These are phyloP conservation scores for Pyrrhia umbra DNA, from an alignment of 2,888 invertebrate genomes.

Conservation along the genomic window DNA sequence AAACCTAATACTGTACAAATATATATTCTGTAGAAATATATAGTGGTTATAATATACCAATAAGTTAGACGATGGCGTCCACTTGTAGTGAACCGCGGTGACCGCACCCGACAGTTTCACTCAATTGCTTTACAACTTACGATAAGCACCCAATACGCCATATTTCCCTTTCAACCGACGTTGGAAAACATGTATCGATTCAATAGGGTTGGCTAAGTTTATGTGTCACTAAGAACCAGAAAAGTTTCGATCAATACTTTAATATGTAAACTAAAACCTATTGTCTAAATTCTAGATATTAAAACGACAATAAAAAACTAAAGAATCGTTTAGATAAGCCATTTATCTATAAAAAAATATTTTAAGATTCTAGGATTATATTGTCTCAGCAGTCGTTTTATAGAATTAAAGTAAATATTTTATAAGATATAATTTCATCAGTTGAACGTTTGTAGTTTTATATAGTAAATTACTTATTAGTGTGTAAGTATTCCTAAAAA, in stretches of 20 bases:
- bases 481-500: too few relatives aligned
- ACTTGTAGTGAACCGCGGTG: slow-evolving; percentile 3
- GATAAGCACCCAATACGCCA: slow-evolving; percentile 33
- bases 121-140: slow-evolving; percentile 36
- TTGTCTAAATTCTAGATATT: too few relatives aligned
- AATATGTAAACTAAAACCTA: background rate
- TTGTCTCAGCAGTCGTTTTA: too few relatives aligned
- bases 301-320: too few relatives aligned
- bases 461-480: too few relatives aligned
- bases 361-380: too few relatives aligned
- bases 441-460: too few relatives aligned
- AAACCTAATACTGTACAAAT: background rate
- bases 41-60: background rate
- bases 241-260: slow-evolving; percentile 4
- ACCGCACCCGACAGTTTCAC: slow-evolving; percentile 36
- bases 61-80: slow-evolving; percentile 4
- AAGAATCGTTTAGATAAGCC: too few relatives aligned
- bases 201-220: slow-evolving; percentile 8
- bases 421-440: too few relatives aligned
- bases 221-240: slow-evolving; percentile 5
- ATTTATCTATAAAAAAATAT: too few relatives aligned
- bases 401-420: too few relatives aligned
- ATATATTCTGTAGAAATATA: background rate
- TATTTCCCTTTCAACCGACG: slow-evolving; percentile 35
- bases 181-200: slow-evolving; percentile 5